These are phyloP conservation scores for Laspeyria flexula DNA, from an alignment of 2,888 invertebrate species.

Conservation along the genomic window DNA sequence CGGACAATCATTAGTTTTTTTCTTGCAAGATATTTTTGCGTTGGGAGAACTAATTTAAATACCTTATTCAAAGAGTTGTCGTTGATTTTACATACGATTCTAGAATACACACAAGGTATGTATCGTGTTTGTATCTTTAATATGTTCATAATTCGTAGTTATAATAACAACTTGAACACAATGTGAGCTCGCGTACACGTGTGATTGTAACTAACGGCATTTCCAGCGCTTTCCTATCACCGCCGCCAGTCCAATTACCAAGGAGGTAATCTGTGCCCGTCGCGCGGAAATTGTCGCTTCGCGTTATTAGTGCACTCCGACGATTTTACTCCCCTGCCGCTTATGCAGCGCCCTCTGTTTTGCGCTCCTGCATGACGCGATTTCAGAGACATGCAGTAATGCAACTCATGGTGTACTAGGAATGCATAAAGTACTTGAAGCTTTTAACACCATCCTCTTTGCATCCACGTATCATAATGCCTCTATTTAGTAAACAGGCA, in stretches of 20 bases:
- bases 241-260: constrained; percentile 52
- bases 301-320: constrained; percentile 50
- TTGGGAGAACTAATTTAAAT: no score
- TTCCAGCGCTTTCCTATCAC: constrained; percentile 54
- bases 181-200: constrained; percentile 18
- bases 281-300: constrained; percentile 54
- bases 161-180: constrained; percentile 12
- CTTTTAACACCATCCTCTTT: constrained; percentile 25
- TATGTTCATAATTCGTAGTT: constrained; percentile 1
- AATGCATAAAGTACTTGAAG: constrained; percentile 21
- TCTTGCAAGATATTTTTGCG: no score
- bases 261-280: constrained; percentile 50
- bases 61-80: no score
- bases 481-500: constrained; percentile 21
- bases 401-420: constrained; percentile 23
- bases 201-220: constrained; percentile 45
- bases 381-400: constrained; percentile 8
- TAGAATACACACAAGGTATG: no score
- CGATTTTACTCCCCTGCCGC: constrained; percentile 18
- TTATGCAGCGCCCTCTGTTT: background rate
- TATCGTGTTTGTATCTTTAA: no score
- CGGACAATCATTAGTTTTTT: no score
- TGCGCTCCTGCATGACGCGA: constrained; percentile 1
- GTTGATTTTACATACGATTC: no score
- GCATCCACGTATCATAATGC: constrained; percentile 18